These are phyloP conservation scores for Burhinus oedicnemus DNA, from an alignment of 2,113 vertebrate species.

Conservation along the genomic window DNA sequence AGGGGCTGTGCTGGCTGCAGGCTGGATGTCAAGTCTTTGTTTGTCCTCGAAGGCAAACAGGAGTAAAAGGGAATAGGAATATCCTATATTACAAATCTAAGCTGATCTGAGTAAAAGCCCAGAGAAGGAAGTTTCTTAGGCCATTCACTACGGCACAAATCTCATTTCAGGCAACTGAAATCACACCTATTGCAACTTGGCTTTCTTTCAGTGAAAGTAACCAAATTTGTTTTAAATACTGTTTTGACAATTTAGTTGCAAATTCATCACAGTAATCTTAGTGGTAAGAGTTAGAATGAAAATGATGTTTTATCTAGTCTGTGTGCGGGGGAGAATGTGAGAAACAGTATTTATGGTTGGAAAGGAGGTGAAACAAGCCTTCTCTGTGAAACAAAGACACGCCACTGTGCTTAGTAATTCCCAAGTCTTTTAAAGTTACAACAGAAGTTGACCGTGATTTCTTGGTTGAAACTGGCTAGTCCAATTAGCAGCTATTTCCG, in stretches of 20 bases:
- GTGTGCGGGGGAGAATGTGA: background rate
- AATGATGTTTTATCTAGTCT: background rate
- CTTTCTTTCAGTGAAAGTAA: background rate
- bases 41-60: background rate
- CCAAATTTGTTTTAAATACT: background rate
- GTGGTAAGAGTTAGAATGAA: background rate
- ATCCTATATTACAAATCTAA: background rate
- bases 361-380: background rate
- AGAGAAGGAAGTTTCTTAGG: background rate
- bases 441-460: slow-evolving; percentile 43
- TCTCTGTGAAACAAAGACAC: slow-evolving; percentile 7
- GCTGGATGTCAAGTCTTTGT: background rate
- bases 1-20: background rate
- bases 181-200: background rate
- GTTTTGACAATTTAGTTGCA: background rate
- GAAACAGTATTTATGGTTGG: background rate
- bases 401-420: background rate
- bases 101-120: background rate
- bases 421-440: slow-evolving; percentile 19
- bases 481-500: slow-evolving; percentile 53
- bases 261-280: background rate
- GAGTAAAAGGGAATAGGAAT: background rate
- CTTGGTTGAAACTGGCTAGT: slow-evolving; percentile 19
- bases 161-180: background rate
- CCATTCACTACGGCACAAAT: background rate